Conservation (phyloP, 2,113 vertebrate genomes). For the Cromileptes altivelis region DNA sequence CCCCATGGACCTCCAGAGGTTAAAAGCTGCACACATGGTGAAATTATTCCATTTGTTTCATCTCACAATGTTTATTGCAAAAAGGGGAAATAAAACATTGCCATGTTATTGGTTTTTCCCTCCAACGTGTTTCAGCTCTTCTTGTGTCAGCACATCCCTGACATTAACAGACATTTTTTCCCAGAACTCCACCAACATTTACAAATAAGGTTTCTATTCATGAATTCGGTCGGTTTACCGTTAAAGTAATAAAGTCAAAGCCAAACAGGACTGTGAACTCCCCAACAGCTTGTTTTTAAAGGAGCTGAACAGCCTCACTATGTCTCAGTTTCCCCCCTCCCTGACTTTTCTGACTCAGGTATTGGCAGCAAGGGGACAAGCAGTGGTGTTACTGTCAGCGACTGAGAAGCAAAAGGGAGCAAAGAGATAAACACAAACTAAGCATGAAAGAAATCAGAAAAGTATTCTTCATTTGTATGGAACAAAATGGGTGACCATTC, state of each 20-base stretch:
- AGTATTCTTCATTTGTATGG: background rate
- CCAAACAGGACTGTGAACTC: conserved; percentile 28
- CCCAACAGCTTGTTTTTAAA: conserved; percentile 31
- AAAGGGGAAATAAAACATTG: background rate
- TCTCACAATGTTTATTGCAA: background rate
- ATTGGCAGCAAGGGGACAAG: conserved; percentile 36
- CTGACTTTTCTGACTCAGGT: conserved; percentile 32
- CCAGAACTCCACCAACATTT: conserved; percentile 23
- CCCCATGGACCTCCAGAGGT: too few species aligned
- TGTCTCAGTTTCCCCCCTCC: conserved; percentile 2
- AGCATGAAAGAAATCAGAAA: background rate
- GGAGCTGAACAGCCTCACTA: conserved; percentile 26
- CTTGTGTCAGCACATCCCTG: conserved; percentile 4
- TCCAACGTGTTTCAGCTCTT: background rate
- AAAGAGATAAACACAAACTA: conserved; percentile 3
- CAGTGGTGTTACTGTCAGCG: conserved; percentile 12
- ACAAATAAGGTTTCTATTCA: conserved; percentile 62
- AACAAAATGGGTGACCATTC: background rate
- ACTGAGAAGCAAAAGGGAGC: background rate
- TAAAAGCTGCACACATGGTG: background rate
- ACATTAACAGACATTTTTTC: conserved; percentile 16
- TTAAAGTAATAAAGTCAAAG: conserved; percentile 37
- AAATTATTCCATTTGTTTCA: background rate
- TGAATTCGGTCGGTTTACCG: conserved; percentile 21
- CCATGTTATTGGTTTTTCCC: background rate